These are phyloP conservation scores for Stictonetta naevosa DNA, from an alignment of 2,113 vertebrate genomes.

Conservation along the genomic window DNA sequence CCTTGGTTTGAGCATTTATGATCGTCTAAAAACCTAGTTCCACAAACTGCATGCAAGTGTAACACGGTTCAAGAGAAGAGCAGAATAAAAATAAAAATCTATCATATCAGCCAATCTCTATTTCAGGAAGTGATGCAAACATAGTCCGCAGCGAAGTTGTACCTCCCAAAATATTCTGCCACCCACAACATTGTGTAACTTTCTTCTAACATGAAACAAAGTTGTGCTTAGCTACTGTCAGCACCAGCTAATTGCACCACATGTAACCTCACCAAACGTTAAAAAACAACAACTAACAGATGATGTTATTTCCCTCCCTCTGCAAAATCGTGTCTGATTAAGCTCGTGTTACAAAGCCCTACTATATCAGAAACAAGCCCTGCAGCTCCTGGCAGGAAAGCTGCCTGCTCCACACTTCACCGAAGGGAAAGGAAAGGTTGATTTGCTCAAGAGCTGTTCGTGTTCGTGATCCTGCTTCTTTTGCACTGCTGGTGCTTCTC, in stretches of 20 bases:
- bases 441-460: not conserved
- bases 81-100: not conserved
- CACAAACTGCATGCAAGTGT: not conserved
- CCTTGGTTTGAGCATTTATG: not conserved
- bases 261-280: not conserved
- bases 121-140: conserved; percentile 57
- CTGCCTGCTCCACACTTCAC: not conserved
- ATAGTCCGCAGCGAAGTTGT: not conserved
- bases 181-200: conserved; percentile 51
- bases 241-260: not conserved
- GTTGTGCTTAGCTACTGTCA: not conserved
- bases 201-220: not conserved
- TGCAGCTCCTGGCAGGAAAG: not conserved
- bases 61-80: not conserved
- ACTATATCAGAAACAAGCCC: accelerated
- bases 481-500: not conserved
- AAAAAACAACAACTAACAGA: not conserved
- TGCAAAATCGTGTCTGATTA: not conserved
- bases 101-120: conserved; percentile 13
- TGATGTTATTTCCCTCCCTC: not conserved
- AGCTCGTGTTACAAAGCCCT: not conserved
- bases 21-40: not conserved
- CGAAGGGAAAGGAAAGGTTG: accelerated
- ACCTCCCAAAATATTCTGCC: conserved; percentile 24
- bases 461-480: not conserved